Conservation (phyloP, 2,113 vertebrate species). For the Aphyosemion australe region DNA sequence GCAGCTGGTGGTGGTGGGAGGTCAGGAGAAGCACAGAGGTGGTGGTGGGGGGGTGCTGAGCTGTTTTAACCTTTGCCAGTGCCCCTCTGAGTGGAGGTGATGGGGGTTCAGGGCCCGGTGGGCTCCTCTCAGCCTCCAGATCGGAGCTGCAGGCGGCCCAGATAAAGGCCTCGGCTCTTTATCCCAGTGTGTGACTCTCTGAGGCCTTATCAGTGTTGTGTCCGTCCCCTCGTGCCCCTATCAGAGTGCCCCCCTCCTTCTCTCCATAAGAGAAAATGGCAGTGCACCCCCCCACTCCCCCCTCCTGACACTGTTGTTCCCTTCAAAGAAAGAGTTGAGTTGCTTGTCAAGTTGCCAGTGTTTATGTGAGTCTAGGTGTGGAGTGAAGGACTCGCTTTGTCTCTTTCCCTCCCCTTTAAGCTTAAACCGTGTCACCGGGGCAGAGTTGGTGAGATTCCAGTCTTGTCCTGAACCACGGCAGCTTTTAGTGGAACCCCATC, state of each 20-base stretch:
- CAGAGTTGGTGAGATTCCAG: slow-evolving; percentile 84
- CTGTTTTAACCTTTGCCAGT: slow-evolving; percentile 98
- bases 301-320: slow-evolving; percentile 80
- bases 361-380: slow-evolving; percentile 94
- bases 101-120: slow-evolving; percentile 89
- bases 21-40: slow-evolving; percentile 2
- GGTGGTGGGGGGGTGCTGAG: slow-evolving; percentile 70
- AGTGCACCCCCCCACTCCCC: slow-evolving; percentile 77
- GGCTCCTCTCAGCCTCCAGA: too few relatives aligned
- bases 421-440: slow-evolving; percentile 88
- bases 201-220: slow-evolving; percentile 93
- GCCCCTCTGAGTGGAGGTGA: slow-evolving; percentile 81
- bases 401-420: slow-evolving; percentile 76
- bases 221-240: slow-evolving; percentile 87
- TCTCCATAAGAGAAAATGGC: slow-evolving; percentile 70
- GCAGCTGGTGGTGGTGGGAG: slow-evolving; percentile 54
- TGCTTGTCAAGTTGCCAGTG: slow-evolving; percentile 93
- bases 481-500: slow-evolving; percentile 91
- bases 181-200: too few relatives aligned
- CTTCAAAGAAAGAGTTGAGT: slow-evolving; percentile 88
- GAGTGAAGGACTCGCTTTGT: slow-evolving; percentile 84
- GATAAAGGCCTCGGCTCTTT: slow-evolving; percentile 85
- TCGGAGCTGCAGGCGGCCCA: slow-evolving; percentile 87
- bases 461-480: slow-evolving; percentile 84
- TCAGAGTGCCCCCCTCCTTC: slow-evolving; percentile 87